These are phyloP conservation scores for Sipunculus nudus DNA, from an alignment of 2,888 invertebrate genomes.

Conservation along the genomic window DNA sequence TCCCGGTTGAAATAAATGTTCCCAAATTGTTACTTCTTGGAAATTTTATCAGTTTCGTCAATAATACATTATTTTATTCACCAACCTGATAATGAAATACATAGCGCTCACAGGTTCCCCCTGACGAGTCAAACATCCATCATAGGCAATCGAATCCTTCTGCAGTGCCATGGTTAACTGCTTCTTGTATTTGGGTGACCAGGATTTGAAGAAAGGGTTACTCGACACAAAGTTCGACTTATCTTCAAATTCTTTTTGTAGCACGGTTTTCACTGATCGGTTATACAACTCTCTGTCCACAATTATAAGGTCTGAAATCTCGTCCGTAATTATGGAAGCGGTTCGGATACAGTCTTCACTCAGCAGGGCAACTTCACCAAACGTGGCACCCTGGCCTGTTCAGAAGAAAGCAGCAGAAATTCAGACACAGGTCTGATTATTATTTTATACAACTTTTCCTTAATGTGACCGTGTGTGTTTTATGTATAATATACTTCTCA, in stretches of 20 bases:
- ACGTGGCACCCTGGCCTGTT: conserved; percentile 60
- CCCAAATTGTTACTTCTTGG: too few species aligned
- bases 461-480: too few species aligned
- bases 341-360: conserved; percentile 61
- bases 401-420: too few species aligned
- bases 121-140: conserved; percentile 55
- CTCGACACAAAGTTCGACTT: conserved; percentile 58
- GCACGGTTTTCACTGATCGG: conserved; percentile 58
- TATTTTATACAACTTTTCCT: too few species aligned
- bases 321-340: conserved; percentile 61
- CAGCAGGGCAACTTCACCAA: conserved; percentile 65
- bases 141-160: conserved; percentile 56
- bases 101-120: conserved; percentile 57
- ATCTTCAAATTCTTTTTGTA: conserved; percentile 61
- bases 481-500: too few species aligned
- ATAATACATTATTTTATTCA: background rate
- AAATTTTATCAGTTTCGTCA: background rate
- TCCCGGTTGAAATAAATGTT: too few species aligned
- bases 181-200: conserved; percentile 62
- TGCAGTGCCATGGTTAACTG: conserved; percentile 64
- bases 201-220: conserved; percentile 58
- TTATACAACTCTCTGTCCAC: conserved; percentile 62
- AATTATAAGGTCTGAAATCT: conserved; percentile 59
- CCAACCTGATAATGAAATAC: conserved; percentile 61
- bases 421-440: too few species aligned